Conservation (phyloP, 2,113 vertebrate species). For the Hipposideros armiger region DNA sequence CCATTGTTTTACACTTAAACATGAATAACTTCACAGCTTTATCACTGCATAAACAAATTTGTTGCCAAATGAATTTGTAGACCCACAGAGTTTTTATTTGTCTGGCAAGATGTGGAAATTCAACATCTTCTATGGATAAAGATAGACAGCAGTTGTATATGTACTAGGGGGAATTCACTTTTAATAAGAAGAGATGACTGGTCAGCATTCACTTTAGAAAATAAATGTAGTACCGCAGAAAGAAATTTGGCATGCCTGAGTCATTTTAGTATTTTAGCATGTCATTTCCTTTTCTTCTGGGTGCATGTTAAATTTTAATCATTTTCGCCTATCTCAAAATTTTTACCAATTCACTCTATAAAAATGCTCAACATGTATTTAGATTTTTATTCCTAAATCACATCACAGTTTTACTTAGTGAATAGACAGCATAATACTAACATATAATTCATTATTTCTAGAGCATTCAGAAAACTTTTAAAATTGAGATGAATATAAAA, state of each 20-base stretch:
- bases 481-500: slow-evolving; percentile 25
- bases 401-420: not conserved
- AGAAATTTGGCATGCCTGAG: not conserved
- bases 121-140: not conserved
- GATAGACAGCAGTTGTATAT: not conserved
- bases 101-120: slow-evolving; percentile 22
- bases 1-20: slow-evolving; percentile 82
- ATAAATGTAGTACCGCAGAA: not conserved
- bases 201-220: slow-evolving; percentile 15
- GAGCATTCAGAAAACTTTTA: slow-evolving; percentile 27
- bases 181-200: slow-evolving; percentile 20
- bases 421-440: slow-evolving; percentile 33
- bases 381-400: slow-evolving; percentile 3
- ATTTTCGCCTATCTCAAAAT: not conserved
- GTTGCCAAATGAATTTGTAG: slow-evolving; percentile 77
- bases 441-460: slow-evolving; percentile 46
- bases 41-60: slow-evolving; percentile 77
- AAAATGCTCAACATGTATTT: slow-evolving; percentile 1
- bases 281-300: not conserved
- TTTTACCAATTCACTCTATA: not conserved
- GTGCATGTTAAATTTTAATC: not conserved
- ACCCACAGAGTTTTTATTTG: slow-evolving; percentile 32
- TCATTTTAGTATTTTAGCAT: slow-evolving; percentile 10
- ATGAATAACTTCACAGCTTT: slow-evolving; percentile 65
- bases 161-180: not conserved